Evolutionary conservation across 2,113 vertebrate genomes (phyloP).

Genomic region (Brienomyrus brachyistius): DNA sequence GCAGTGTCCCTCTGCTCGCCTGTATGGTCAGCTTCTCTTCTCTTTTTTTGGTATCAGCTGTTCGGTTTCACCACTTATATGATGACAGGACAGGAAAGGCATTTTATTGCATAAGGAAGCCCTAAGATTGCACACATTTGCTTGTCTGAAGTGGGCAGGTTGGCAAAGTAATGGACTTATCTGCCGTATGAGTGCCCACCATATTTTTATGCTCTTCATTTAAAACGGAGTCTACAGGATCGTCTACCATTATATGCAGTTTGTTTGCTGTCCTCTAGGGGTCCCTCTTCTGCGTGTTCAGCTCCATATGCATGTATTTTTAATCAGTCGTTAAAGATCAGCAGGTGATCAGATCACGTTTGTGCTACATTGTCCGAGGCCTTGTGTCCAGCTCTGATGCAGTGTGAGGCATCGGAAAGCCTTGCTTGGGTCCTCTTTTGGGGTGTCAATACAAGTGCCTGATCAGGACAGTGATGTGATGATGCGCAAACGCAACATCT

Average conservation of each 20-base stretch:
- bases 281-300: neutral
- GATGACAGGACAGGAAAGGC: neutral
- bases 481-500: conserved; percentile 54
- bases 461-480: conserved; percentile 30
- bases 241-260: neutral
- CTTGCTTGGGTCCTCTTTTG: conserved; percentile 31
- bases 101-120: neutral
- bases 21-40: too few relatives aligned
- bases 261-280: neutral
- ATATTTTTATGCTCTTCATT: too few relatives aligned
- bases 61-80: neutral
- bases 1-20: neutral
- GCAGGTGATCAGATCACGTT: neutral
- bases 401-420: neutral
- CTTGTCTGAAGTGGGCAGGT: too few relatives aligned
- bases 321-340: conserved; percentile 52
- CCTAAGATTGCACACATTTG: neutral
- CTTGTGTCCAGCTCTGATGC: neutral
- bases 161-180: neutral
- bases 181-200: too few relatives aligned
- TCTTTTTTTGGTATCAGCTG: neutral
- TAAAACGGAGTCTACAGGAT: neutral
- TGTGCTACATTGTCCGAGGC: neutral
- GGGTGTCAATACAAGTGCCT: conserved; percentile 37
- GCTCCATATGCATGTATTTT: neutral